A percentile compares a stretch with the other conserved stretches of the same genome.
phyloP scores from a whole-genome alignment of 2,888 invertebrate genomes.

The Dendrolimus pini region DNA sequence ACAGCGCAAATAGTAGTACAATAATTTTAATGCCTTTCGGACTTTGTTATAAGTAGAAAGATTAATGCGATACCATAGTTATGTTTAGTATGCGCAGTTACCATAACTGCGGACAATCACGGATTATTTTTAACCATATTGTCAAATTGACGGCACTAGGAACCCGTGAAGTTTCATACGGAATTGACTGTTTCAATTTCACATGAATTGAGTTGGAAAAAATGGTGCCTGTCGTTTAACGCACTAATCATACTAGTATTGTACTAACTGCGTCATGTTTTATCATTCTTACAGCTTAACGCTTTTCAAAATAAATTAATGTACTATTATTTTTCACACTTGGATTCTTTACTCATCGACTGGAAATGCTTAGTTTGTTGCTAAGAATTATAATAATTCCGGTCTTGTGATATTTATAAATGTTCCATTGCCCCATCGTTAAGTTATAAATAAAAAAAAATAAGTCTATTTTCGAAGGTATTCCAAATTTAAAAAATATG shows the following conservation, averaged over 20 bases:
- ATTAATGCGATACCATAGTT: not conserved
- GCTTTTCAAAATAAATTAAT: not conserved
- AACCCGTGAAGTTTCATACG: no score
- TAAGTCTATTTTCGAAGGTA: no score
- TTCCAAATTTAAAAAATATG: no score
- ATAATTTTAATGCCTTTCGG: no score
- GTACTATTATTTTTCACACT: constrained; percentile 7
- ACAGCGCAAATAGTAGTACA: no score
- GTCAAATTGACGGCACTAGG: no score
- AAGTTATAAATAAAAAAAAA: no score
- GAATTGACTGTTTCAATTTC: no score
- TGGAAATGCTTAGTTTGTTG: not conserved
- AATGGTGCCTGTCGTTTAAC: not conserved
- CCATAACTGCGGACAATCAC: not conserved
- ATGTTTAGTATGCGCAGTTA: not conserved
- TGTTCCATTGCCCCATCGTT: not conserved
- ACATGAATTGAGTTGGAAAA: not conserved
- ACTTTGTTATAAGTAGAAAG: not conserved
- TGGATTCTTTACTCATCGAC: not conserved
- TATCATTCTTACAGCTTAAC: not conserved
- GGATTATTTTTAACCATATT: no score
- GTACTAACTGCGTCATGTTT: not conserved
- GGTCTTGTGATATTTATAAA: not conserved
- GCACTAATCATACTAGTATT: no score
- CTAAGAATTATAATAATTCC: not conserved